A percentile compares a stretch with the other conserved stretches of the same genome.
These are phyloP conservation scores for Papilio elwesi DNA, from an alignment of 2,888 invertebrate species.

Conservation along the genomic window DNA sequence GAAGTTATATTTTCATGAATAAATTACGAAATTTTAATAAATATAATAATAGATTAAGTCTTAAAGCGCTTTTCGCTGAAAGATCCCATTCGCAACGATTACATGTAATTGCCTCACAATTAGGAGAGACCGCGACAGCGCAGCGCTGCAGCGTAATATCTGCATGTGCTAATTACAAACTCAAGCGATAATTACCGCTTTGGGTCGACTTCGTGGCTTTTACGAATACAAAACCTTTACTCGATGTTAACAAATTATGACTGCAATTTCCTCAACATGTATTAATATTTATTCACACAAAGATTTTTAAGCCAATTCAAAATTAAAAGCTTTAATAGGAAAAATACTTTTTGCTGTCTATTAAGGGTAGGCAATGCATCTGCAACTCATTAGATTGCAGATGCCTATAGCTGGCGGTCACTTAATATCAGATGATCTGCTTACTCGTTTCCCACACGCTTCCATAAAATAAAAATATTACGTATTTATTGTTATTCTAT, in stretches of 20 bases:
- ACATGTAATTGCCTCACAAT: slow-evolving; percentile 70
- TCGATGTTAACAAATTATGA: slow-evolving; percentile 30
- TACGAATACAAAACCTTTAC: slow-evolving; percentile 39
- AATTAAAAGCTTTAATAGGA: not conserved
- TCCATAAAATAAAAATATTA: no score
- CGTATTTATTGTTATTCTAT: no score
- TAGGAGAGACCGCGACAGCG: slow-evolving; percentile 63
- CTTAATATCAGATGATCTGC: no score
- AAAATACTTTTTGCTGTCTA: no score
- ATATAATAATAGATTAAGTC: slow-evolving; percentile 28
- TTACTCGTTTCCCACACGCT: no score
- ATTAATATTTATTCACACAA: not conserved
- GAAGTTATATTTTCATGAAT: not conserved
- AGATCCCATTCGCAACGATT: slow-evolving; percentile 58
- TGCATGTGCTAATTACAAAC: slow-evolving; percentile 71
- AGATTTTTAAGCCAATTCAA: not conserved
- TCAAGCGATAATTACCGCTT: slow-evolving; percentile 69
- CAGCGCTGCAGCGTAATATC: slow-evolving; percentile 63
- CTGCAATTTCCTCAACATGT: slow-evolving; percentile 13
- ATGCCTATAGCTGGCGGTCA: no score
- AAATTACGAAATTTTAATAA: slow-evolving; percentile 19
- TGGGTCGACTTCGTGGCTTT: slow-evolving; percentile 61
- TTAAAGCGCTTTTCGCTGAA: slow-evolving; percentile 60
- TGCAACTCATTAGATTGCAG: no score
- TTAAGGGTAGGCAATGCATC: no score